Base-by-base conservation (phyloP, 2,888 invertebrate species). In the Tetanocera ferruginea region DNA sequence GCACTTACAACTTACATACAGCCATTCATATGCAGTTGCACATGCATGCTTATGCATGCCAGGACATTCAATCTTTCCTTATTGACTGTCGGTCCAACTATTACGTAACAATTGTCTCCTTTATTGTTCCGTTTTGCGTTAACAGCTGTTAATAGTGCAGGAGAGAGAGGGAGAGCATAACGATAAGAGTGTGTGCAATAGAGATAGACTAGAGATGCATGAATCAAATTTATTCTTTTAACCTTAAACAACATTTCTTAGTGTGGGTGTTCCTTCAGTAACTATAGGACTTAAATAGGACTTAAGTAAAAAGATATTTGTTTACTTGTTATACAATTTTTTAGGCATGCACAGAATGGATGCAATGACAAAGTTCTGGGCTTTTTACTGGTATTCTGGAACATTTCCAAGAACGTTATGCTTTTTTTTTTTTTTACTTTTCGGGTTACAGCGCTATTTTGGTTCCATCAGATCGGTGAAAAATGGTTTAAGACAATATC, bases 21-120 rank as follows among this genome's bases (percentile, higher is more conserved):
- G 11, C 9, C 64, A 49, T 28, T 25, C 4, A 43, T 23, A 57
- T 43, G n/a, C 49, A 69, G 37, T 67, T 37, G 51, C 72, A 72
- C 25, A 34, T 31, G 64, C n/a, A 31, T 31, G 9, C 64, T 51
- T 14, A n/a, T 37, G 55, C 37, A 75, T 31, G 31, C 66, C 31
- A 74, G 52, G 52, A 34, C 75, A 34, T 67, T 75, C 75, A 66
- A 67, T 75, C 75, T 75, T 55, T 66, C 67, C 75, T 75, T 67
- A 75, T 75, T 75, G 75, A 75, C 75, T 75, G 75, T 55, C 37
- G 75, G 31, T 75, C 55, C 55, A 75, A 75, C 67, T 67, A 75
- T 75, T 75, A 75, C 75, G 66, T 75, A 75, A 55, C 75, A 75
- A 75, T 75, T 66, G 75, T 55, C 66, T 69, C 66, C 55, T 75